Base-by-base conservation (phyloP, 2,113 vertebrate species). In the Bostrychus sinensis region DNA sequence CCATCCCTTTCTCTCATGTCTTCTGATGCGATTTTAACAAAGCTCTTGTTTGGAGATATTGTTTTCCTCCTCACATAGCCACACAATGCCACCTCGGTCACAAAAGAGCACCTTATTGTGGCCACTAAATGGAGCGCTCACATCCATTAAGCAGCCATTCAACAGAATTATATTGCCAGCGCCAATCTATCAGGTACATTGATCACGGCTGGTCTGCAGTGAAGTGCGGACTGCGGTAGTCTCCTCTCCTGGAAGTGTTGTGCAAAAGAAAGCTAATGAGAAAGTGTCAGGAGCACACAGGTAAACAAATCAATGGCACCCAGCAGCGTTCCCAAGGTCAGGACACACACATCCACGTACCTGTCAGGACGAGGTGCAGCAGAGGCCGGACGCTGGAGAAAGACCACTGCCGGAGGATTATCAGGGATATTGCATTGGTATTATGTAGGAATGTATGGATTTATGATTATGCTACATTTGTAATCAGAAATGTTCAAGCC, bases 221-320 rank as follows among this genome's bases (percentile, higher is more conserved):
- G 77, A 82, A 85, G 81, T 75, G 82, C 74, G 77, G 74, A 88
- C 80, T 78, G 78, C 54, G 75, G 80, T 84, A 75, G 81, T 85
- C 82, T 88, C 81, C 65, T 75, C 81, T 77, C 60, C 83, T 86
- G 83, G 89, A 91, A 81, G 88, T 89, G 84, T 88, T 87, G 87
- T 78, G 81, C 83, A 85, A 87, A 87, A 84, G 88, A 91, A 90
- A 83, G 73, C 86, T 91, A 91, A 92, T 91, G 87, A 91, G 89
- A 88, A 91, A 78, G 88, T 91, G 90, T 91, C 91, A 92, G 87
- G 66, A 62, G 72, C 43, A 39, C 72, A 75, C 87, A 91, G 84
- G 89, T 89, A 92, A 93, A 92, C 91, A 92, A 92, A 93, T 93
- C 92, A 92, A 92, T 93, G 89, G 81, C 79, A 78, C 85, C 85